A percentile compares a stretch with the other conserved stretches of the same genome.
Conservation (phyloP, 1,140 invertebrate species). For the Zaprionus inermis region DNA sequence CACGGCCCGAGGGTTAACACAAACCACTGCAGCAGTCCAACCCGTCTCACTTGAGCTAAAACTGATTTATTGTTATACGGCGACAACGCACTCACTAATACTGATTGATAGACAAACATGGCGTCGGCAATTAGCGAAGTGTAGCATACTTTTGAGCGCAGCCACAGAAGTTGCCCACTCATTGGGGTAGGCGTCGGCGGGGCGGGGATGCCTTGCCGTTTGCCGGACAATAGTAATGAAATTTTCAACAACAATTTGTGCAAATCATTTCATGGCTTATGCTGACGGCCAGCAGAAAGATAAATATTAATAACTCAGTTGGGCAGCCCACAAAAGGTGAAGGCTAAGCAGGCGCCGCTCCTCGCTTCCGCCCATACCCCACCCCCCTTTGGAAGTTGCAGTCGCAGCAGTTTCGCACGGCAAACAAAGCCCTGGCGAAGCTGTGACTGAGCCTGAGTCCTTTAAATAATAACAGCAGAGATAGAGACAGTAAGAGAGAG, state of each 20-base stretch:
- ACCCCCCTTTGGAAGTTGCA: slow-evolving; percentile 13
- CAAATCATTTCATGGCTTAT: slow-evolving; percentile 70
- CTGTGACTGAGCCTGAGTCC: slow-evolving; percentile 46
- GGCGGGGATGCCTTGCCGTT: slow-evolving; percentile 6
- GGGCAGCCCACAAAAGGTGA: slow-evolving; percentile 66
- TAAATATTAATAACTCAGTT: slow-evolving; percentile 81
- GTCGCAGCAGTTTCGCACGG: slow-evolving; percentile 44
- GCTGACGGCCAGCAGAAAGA: slow-evolving; percentile 62
- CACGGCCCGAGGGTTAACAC: neutral
- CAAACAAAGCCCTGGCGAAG: slow-evolving; percentile 41
- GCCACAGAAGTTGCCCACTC: slow-evolving; percentile 34
- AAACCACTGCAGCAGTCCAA: neutral
- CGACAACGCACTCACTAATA: slow-evolving; percentile 8
- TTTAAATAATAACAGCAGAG: slow-evolving; percentile 68
- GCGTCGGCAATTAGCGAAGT: slow-evolving; percentile 40
- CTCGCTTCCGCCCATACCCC: too few species aligned
- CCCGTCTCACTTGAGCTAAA: slow-evolving; percentile 18
- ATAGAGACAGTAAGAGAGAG: neutral
- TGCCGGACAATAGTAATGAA: slow-evolving; percentile 63
- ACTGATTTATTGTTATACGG: slow-evolving; percentile 54
- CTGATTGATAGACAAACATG: slow-evolving; percentile 39
- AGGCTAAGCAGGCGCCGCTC: slow-evolving; percentile 52
- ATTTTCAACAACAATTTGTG: slow-evolving; percentile 76
- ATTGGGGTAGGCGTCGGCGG: neutral
- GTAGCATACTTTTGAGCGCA: slow-evolving; percentile 24